These are phyloP conservation scores for Parapristionchus giblindavisi DNA, from an alignment of 2,888 invertebrate genomes.

Conservation along the genomic window DNA sequence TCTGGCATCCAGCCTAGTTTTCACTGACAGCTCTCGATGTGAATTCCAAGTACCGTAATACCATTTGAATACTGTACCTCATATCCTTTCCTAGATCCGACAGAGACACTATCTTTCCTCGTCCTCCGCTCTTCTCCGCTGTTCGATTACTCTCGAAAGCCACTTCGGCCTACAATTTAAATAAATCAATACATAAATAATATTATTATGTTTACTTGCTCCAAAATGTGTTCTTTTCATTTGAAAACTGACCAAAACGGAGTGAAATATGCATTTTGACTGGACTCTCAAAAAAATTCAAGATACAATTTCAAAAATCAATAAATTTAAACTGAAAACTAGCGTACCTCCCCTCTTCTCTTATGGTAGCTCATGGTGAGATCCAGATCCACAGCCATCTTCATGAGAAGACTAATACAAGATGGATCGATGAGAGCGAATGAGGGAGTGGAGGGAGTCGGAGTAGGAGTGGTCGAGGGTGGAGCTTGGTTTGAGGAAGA, in stretches of 20 bases:
- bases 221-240: no score
- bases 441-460: constrained; percentile 39
- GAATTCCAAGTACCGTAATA: no score
- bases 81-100: constrained; percentile 56
- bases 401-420: constrained; percentile 55
- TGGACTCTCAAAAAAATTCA: not conserved
- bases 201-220: no score
- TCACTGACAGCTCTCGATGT: not conserved
- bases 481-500: no score
- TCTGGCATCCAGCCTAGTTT: no score
- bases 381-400: constrained; percentile 62
- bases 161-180: constrained; percentile 55
- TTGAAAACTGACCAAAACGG: no score
- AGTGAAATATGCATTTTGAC: no score
- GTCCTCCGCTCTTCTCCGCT: constrained; percentile 58
- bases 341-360: constrained; percentile 41
- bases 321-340: no score
- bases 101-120: constrained; percentile 56
- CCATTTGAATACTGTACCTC: constrained; percentile 45
- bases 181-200: constrained; percentile 1
- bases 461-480: constrained; percentile 16
- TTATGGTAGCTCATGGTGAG: constrained; percentile 59
- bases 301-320: constrained; percentile 12
- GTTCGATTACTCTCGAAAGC: constrained; percentile 62
- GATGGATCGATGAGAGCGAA: constrained; percentile 53